Conservation (phyloP, 2,888 invertebrate genomes). For the Pristionchus arcanus region DNA sequence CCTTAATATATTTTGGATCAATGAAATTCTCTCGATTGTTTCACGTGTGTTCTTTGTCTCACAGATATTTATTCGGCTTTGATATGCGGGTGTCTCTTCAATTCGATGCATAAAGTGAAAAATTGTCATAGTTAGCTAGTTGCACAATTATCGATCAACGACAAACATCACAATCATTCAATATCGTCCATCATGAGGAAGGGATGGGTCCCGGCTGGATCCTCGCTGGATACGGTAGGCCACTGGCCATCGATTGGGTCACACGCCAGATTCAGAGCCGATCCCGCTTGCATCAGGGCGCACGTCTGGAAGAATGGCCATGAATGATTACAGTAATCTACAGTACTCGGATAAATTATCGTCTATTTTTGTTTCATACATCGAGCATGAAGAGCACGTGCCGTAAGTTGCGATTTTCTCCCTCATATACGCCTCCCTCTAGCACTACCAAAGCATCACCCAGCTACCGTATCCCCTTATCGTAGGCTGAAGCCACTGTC, state of each 20-base stretch:
- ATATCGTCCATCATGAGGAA: not conserved
- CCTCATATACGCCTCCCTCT: no score
- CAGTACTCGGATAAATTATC: no score
- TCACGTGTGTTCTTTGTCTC: not conserved
- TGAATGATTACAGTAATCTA: no score
- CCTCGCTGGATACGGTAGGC: slow-evolving; percentile 7
- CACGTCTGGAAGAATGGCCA: no score
- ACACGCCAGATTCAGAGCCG: not conserved
- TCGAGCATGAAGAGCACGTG: no score
- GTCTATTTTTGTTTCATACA: no score
- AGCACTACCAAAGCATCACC: no score
- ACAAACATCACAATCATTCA: not conserved
- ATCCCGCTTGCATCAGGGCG: slow-evolving; percentile 21
- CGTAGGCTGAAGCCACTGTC: no score
- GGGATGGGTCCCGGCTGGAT: not conserved
- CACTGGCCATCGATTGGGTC: not conserved
- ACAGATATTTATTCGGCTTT: not conserved
- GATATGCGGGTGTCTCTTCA: slow-evolving; percentile 15
- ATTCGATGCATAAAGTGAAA: not conserved
- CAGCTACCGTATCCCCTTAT: no score
- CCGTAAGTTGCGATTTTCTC: no score
- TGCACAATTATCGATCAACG: no score
- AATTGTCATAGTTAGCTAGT: no score
- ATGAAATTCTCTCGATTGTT: not conserved
- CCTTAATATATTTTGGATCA: not conserved